Conservation (phyloP, 2,113 vertebrate species). For the Atractosteus spatula region DNA sequence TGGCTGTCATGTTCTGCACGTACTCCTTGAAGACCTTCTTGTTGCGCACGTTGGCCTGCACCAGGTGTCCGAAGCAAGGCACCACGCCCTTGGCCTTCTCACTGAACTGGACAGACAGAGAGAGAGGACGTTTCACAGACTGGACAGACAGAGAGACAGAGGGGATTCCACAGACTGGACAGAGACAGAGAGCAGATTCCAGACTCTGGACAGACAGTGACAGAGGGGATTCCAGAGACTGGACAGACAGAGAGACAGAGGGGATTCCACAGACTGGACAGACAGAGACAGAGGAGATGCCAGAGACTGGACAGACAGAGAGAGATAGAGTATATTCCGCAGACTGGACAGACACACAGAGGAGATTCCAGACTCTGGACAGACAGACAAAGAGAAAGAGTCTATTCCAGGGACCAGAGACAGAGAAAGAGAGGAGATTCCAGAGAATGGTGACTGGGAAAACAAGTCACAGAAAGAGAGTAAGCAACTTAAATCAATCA, state of each 20-base stretch:
- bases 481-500: too few relatives aligned
- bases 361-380: conserved; percentile 48
- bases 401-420: neutral
- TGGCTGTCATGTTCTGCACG: conserved; percentile 89
- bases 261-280: conserved; percentile 8
- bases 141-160: neutral
- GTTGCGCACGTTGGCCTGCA: conserved; percentile 94
- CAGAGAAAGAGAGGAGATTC: neutral
- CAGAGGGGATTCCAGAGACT: conserved; percentile 11
- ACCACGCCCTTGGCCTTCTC: conserved; percentile 91
- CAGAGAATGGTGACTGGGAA: neutral
- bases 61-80: conserved; percentile 91
- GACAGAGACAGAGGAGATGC: conserved; percentile 15
- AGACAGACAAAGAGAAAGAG: conserved; percentile 14
- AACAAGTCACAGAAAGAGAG: too few relatives aligned
- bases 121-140: conserved; percentile 14
- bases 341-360: neutral
- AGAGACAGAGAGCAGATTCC: too few relatives aligned
- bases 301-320: neutral
- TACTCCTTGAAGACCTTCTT: conserved; percentile 98
- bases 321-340: neutral
- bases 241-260: neutral
- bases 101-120: conserved; percentile 76
- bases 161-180: conserved; percentile 3
- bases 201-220: conserved; percentile 50